Evolutionary conservation across 92 coral and sea anemone genomes (phyloP).

Genomic region (Epizoanthus fatuus): DNA sequence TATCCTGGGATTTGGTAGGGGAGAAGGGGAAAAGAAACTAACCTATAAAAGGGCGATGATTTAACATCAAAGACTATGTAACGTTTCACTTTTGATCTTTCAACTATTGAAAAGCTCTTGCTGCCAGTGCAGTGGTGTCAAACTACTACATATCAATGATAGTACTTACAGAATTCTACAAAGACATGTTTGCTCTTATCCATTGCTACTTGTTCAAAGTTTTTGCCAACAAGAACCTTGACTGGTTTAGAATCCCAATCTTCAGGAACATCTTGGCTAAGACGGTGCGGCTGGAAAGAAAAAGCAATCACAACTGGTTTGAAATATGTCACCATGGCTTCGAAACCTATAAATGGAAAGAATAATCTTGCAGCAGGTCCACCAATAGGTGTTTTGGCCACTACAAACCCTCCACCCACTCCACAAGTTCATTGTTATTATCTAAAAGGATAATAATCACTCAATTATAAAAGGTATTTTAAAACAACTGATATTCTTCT

Average conservation of each 20-base stretch:
- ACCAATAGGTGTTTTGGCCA: no score
- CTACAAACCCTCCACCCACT: no score
- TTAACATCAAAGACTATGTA: no score
- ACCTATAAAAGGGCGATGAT: no score
- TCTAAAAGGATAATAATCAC: no score
- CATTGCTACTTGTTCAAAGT: conserved; percentile 95
- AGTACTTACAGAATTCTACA: conserved; percentile 97
- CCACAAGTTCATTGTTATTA: no score
- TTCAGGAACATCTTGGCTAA: conserved; percentile 92
- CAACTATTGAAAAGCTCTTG: no score
- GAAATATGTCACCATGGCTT: neutral
- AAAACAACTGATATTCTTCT: no score
- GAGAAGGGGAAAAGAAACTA: neutral
- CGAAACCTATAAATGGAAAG: neutral
- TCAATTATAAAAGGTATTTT: no score
- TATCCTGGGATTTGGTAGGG: neutral
- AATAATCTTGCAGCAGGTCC: neutral
- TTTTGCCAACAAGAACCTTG: conserved; percentile 99
- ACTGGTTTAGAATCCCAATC: conserved; percentile 99
- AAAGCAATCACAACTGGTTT: neutral
- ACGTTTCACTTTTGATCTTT: no score
- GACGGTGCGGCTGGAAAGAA: conserved; percentile 81
- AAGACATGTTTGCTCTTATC: conserved; percentile 94
- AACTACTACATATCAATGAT: neutral
- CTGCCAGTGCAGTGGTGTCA: no score